A percentile compares a stretch with the other conserved stretches of the same genome.
phyloP scores from a whole-genome alignment of 2,888 invertebrate species.

The Stenoptilia bipunctidactyla region DNA sequence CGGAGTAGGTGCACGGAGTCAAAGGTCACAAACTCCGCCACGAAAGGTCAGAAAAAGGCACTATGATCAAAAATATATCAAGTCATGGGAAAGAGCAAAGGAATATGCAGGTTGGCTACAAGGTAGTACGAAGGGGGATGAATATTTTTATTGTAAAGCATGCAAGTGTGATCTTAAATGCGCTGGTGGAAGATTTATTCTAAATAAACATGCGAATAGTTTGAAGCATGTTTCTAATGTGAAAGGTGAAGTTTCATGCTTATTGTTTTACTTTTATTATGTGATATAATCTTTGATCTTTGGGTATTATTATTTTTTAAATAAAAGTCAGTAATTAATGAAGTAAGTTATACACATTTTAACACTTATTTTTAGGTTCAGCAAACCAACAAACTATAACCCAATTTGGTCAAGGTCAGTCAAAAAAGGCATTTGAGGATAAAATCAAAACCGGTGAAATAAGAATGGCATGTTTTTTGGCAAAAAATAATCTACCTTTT shows the following conservation, averaged over 20 bases:
- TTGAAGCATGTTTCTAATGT: not conserved
- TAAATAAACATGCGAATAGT: not conserved
- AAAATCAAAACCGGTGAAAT: slow-evolving; percentile 15
- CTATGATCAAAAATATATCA: too few relatives aligned
- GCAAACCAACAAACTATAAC: not conserved
- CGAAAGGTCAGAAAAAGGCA: too few relatives aligned
- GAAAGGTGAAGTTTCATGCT: not conserved
- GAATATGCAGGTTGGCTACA: not conserved
- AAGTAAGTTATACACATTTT: not conserved
- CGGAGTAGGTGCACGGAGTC: too few relatives aligned
- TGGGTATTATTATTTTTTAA: too few relatives aligned
- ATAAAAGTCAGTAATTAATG: too few relatives aligned
- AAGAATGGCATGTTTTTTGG: slow-evolving; percentile 15
- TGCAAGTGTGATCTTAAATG: not conserved
- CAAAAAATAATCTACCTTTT: slow-evolving; percentile 13
- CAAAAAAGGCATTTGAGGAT: slow-evolving; percentile 11
- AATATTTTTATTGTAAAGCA: not conserved
- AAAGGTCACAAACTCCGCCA: too few relatives aligned
- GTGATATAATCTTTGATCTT: too few relatives aligned
- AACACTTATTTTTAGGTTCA: not conserved
- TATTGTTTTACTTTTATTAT: not conserved
- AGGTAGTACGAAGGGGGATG: not conserved
- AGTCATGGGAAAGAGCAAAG: too few relatives aligned
- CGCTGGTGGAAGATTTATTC: not conserved
- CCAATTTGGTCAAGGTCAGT: too few relatives aligned